Evolutionary conservation across 2,113 vertebrate species (phyloP), one percentile per base, ranked within the genome.

Genomic region (Prionailurus bengalensis): DNA sequence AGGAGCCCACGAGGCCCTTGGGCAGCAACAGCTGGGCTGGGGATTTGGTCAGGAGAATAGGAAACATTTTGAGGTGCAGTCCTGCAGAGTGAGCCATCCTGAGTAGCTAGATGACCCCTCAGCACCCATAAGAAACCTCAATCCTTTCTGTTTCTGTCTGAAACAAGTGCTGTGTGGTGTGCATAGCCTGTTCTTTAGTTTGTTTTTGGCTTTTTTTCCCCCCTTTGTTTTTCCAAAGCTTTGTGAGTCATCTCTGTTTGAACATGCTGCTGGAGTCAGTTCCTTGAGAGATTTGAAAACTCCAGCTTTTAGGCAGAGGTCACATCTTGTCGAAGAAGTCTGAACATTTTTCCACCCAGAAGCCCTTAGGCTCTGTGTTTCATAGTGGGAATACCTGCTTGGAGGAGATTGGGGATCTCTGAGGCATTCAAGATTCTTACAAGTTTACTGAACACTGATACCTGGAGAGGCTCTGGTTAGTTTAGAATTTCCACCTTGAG

Each of bases 401-500:
- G 29, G 65, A 81, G n/a, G 51, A 42, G 13, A 79, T 31, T 76
- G 33, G 9, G 29, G 14, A 68, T 68, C 65, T 61, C 16, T 17
- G 33, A 85, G 31, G 27, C 65, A 61, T 76, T 84, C 10, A 68
- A 27, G 42, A 68, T 85, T 73, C 31, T 42, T 66, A 25, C 5
- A 27, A 89, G 25, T 58, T 63, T 66, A 42, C 33, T 70, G 36
- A 58, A 58, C 21, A 4, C 45, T 42, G 16, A 12, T 78, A 55
- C 66, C 27, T 19, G 19, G 58, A 31, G 27, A 55, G 27, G 48
- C 66, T 74, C 55, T 70, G 31, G 8, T 36, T 86, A 39, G 33
- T 81, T 92, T 80, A 31, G 27, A 86, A 81, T 86, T 90, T 68
- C 6, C 33, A 74, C 85, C 65, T 73, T 39, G 66, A 92, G 16